These are phyloP conservation scores for Ctenomys sociabilis DNA, from an alignment of 2,113 vertebrate species.

Conservation along the genomic window DNA sequence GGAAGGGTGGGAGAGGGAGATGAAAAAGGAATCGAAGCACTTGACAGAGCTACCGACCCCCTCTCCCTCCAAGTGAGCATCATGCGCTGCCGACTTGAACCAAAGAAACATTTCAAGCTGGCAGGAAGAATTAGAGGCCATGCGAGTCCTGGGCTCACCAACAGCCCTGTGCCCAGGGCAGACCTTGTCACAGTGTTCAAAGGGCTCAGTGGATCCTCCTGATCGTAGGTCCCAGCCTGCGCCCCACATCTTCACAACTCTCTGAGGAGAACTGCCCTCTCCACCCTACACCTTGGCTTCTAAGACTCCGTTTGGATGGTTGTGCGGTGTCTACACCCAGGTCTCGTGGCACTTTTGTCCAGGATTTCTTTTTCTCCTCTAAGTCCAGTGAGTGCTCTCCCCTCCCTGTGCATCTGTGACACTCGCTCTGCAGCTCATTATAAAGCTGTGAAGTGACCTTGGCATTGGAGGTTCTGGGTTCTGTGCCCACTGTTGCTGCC, in stretches of 20 bases:
- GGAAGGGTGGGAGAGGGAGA: not conserved
- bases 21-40: not conserved
- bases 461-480: too few relatives aligned
- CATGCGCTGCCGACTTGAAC: not conserved
- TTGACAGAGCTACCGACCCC: too few relatives aligned
- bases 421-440: not conserved
- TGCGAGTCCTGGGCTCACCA: not conserved
- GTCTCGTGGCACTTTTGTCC: not conserved
- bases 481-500: not conserved
- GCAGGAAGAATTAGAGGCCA: not conserved
- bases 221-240: not conserved
- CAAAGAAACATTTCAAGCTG: not conserved
- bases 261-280: not conserved
- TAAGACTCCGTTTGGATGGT: not conserved
- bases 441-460: not conserved
- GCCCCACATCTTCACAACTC: not conserved
- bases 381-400: not conserved
- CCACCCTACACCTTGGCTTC: not conserved
- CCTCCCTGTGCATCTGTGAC: not conserved
- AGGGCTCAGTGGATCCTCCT: not conserved
- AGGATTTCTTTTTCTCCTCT: not conserved
- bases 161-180: not conserved
- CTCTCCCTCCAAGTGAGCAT: not conserved
- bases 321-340: not conserved
- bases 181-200: not conserved